These are phyloP conservation scores for Strigops habroptila DNA, from an alignment of 2,113 vertebrate species.

Conservation along the genomic window DNA sequence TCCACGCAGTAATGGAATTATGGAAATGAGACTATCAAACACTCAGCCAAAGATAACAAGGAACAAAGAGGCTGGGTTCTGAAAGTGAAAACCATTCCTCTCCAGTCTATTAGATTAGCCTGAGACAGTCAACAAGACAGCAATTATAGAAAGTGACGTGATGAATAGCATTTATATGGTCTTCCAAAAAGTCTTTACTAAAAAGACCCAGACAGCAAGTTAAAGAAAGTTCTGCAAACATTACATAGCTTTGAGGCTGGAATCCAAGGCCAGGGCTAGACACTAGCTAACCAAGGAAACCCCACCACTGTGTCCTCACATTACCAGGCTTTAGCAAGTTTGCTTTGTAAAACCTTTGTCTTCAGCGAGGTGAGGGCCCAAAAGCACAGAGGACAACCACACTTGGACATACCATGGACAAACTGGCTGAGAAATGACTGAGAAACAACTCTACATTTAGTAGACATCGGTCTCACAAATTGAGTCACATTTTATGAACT, in stretches of 20 bases:
- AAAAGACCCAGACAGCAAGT: slow-evolving; percentile 17
- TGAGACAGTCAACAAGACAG: slow-evolving; percentile 17
- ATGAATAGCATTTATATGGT: not conserved
- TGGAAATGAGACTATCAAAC: slow-evolving; percentile 5
- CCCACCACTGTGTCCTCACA: not conserved
- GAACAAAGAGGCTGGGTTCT: slow-evolving; percentile 6
- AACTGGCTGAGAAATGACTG: not conserved
- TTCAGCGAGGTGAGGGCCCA: not conserved
- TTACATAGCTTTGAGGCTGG: not conserved
- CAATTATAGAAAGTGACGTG: not conserved
- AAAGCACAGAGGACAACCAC: not conserved
- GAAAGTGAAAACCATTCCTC: slow-evolving; percentile 16
- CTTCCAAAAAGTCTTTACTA: slow-evolving; percentile 14
- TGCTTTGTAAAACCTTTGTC: not conserved
- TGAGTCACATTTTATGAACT: not conserved
- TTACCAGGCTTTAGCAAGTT: not conserved
- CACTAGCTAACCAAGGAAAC: not conserved
- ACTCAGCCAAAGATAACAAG: slow-evolving; percentile 37
- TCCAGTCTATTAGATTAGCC: slow-evolving; percentile 12
- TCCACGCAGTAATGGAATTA: slow-evolving; percentile 20
- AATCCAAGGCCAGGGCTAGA: not conserved
- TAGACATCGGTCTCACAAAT: not conserved
- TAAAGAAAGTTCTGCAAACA: slow-evolving; percentile 1
- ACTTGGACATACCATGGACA: not conserved
- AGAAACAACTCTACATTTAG: not conserved